Percentiles rank a stretch among this genome's conserved stretches.
Conservation (phyloP, 2,888 invertebrate genomes). For the Limnephilus lunatus region DNA sequence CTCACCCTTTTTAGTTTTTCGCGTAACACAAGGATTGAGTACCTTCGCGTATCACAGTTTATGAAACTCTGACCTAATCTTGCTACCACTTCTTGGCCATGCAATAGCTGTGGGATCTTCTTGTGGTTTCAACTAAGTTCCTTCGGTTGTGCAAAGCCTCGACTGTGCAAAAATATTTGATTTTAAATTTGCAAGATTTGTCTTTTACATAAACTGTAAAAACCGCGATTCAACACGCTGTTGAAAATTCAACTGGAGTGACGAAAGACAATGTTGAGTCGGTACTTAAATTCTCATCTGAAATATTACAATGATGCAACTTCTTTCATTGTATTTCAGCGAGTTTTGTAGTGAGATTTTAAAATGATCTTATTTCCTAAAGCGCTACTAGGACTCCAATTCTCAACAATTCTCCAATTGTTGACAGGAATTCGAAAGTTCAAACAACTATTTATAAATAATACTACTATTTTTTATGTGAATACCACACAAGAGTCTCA, state of each 20-base stretch:
- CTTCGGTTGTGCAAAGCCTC: background rate
- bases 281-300: background rate
- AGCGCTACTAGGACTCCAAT: background rate
- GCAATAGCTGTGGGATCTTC: background rate
- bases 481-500: too few relatives aligned
- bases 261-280: background rate
- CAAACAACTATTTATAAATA: background rate
- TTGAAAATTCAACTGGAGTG: background rate
- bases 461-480: too few relatives aligned
- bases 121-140: background rate
- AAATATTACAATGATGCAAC: background rate
- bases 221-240: background rate
- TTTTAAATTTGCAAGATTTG: constrained; percentile 2
- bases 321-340: background rate
- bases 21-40: background rate
- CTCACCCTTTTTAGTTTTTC: background rate
- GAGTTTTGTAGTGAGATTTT: background rate
- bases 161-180: background rate
- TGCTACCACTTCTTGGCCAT: background rate
- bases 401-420: background rate
- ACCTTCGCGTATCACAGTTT: background rate
- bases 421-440: background rate
- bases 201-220: background rate
- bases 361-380: background rate
- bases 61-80: background rate